phyloP scores from a whole-genome alignment of 1,140 invertebrate genomes.

The Drosophila grimshawi region DNA sequence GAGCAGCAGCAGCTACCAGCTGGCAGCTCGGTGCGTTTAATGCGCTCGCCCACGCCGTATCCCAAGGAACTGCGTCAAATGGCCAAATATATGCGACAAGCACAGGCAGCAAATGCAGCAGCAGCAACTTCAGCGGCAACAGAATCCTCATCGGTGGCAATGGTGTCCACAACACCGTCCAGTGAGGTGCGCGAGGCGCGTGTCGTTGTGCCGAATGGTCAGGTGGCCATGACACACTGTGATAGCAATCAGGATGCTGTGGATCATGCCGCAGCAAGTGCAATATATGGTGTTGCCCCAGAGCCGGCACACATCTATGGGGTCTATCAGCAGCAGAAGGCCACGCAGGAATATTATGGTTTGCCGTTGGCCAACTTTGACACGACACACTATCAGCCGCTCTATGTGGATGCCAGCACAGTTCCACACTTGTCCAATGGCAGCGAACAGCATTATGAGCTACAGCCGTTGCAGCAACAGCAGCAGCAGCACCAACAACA shows the following conservation, averaged over 20 bases:
- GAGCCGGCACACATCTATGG: slow-evolving; percentile 65
- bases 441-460: slow-evolving; percentile 59
- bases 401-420: slow-evolving; percentile 69
- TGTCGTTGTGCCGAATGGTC: slow-evolving; percentile 70
- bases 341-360: slow-evolving; percentile 65
- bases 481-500: slow-evolving; percentile 55
- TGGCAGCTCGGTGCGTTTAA: slow-evolving; percentile 86
- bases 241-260: slow-evolving; percentile 75
- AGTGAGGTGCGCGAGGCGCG: slow-evolving; percentile 73
- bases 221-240: slow-evolving; percentile 65
- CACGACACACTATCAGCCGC: slow-evolving; percentile 63
- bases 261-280: slow-evolving; percentile 68
- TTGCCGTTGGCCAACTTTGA: slow-evolving; percentile 72
- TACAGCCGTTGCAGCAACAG: slow-evolving; percentile 61
- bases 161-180: slow-evolving; percentile 14
- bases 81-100: slow-evolving; percentile 88
- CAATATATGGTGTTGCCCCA: slow-evolving; percentile 61
- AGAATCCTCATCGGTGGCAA: not conserved
- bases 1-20: slow-evolving; percentile 50
- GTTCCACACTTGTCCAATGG: slow-evolving; percentile 73
- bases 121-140: slow-evolving; percentile 9
- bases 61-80: slow-evolving; percentile 94
- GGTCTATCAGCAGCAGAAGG: slow-evolving; percentile 58
- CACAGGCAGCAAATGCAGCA: slow-evolving; percentile 54
- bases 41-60: slow-evolving; percentile 95